Base-by-base conservation (phyloP, 2,113 vertebrate species). In the Alligator mississippiensis region DNA sequence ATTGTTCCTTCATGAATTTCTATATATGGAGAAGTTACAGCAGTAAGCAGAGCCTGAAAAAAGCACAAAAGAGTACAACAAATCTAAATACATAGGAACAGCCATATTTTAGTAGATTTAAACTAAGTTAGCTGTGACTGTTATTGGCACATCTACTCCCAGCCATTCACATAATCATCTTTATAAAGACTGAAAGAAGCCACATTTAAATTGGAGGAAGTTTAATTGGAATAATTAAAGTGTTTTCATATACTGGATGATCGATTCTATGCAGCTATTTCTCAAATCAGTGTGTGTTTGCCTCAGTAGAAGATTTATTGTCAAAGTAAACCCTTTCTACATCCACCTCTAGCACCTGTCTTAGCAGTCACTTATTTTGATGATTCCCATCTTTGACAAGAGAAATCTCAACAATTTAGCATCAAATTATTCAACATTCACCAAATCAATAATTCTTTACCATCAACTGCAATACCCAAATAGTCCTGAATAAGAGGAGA, bases 1-100 rank as follows among this genome's bases (percentile, higher is more conserved):
- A 99, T 97, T 3, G 99, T 99, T 89, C 99, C 99, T 97, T 99
- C 99, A 0, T 99, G 99, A 74, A 99, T 99, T 98, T 99, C 99
- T 86, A 99, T 99, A 97, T 99, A 98, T 0, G 99, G 99, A 79
- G 99, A 99, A 5, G 99, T 99, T 93, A 99, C 99, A 1, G 99
- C 98, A 9, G 99, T 99, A 91, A 99, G 98, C 80, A 99, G 98
- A 95, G 99, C 99, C 99, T 99, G 89, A 84, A 90, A 95, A 72
- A 89, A 85, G 77, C 64, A 0, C 2, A 94, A 92, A 28, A 93
- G 1, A 30, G 77, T 38, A 89, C 81, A 83, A 24, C 3, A 87
- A 76, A 92, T 57, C 25, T 68, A 30, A 90, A 59, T 22, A 82
- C 89, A 18, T 0, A 93, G 64, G 14, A 74, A 24, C 54, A 93